Base-by-base conservation (phyloP, 2,113 vertebrate genomes). In the Lanius ludovicianus region DNA sequence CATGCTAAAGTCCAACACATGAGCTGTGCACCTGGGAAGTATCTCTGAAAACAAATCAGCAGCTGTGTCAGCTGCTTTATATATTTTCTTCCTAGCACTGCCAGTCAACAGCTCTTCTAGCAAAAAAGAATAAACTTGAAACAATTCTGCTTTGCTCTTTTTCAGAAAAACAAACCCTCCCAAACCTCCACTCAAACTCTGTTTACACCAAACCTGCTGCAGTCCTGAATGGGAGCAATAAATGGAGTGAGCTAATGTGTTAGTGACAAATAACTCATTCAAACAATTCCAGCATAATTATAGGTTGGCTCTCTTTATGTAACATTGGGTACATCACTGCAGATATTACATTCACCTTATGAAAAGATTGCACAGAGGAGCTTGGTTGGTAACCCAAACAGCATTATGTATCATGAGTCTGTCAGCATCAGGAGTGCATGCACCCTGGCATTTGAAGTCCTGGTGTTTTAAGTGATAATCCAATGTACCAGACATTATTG, bases 251-350 rank as follows among this genome's bases (percentile, higher is more conserved):
- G 89, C 56, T 84, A 87, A 90, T 84, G 93, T 84, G 84, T 60
- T 92, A 63, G 56, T 92, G 59, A 90, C 47, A 84, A 92, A 95
- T 28, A 84, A 96, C 78, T 39, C 27, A 10, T 89, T 94, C 96
- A 88, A 64, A 92, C 63, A 73, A 27, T 73, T 87, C 76, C 23
- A 49, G 39, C 44, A 79, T 95, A 95, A 94, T 96, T 91, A 86
- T 76, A 88, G 96, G 96, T 96, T 95, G 78, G 91, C 94, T 95
- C 89, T 95, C 83, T 90, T 89, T 94, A 98, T 91, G 89, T 94
- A 94, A 93, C 57, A 18, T 25, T 92, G 87, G 95, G 95, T 95
- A 93, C 74, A 91, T 89, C 87, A 82, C 84, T 71, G 86, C 96
- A 89, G 87, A 91, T 69, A 77, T 47, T 85, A 87, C 88, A 95